These are phyloP conservation scores for Brachymystax lenok DNA, from an alignment of 2,797 vertebrate species.

Conservation along the genomic window DNA sequence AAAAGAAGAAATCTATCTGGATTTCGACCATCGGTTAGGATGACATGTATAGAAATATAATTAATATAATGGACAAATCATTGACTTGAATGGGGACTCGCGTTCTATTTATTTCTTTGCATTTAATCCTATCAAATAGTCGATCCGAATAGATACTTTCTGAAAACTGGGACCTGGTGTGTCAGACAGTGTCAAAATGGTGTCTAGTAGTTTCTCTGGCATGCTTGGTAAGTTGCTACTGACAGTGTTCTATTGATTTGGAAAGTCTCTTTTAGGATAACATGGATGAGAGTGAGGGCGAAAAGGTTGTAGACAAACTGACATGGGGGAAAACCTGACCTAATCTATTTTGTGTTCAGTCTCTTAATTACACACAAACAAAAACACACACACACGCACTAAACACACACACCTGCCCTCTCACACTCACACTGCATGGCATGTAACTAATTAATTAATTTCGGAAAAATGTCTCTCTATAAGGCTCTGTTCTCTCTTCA, in stretches of 20 bases:
- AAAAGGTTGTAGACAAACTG: background rate
- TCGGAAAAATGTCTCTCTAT: slow-evolving; percentile 1
- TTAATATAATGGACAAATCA: no score
- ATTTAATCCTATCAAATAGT: no score
- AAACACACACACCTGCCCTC: background rate
- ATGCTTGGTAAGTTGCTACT: slow-evolving; percentile 13
- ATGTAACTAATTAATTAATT: background rate
- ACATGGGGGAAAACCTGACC: background rate
- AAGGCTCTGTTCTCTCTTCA: background rate
- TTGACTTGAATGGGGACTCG: no score
- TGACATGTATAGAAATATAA: no score
- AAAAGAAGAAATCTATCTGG: no score
- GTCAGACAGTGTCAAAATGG: slow-evolving; percentile 18
- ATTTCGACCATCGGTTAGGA: no score
- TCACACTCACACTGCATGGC: background rate
- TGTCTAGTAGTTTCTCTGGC: slow-evolving; percentile 15
- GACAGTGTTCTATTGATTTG: background rate
- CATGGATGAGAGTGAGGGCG: background rate
- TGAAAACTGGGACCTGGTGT: slow-evolving; percentile 3
- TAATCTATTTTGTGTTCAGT: slow-evolving; percentile 32
- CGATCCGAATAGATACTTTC: no score
- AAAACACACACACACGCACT: background rate
- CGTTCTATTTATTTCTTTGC: no score
- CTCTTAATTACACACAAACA: background rate
- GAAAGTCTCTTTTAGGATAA: background rate